phyloP scores from a whole-genome alignment of 2,797 vertebrate species.

The Gastrophryne carolinensis region DNA sequence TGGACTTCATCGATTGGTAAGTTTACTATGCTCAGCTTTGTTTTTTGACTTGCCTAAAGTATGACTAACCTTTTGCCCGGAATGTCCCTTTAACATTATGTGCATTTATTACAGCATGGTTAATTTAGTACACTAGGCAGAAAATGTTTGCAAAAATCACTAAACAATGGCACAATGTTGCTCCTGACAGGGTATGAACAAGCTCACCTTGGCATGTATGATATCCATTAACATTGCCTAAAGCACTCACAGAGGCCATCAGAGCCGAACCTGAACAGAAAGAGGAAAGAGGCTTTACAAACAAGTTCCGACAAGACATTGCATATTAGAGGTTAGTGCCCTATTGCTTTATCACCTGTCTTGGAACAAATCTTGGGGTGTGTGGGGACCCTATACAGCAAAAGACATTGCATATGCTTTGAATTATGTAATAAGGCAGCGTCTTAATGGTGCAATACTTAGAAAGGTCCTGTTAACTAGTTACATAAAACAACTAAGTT shows the following conservation, averaged over 20 bases:
- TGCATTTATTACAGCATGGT: no score
- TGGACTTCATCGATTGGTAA: no score
- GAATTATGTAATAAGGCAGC: background rate
- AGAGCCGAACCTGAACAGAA: constrained; percentile 80
- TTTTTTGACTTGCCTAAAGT: no score
- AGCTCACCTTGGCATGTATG: constrained; percentile 98
- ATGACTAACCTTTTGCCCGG: no score
- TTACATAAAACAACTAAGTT: no score
- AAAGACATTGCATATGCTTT: background rate
- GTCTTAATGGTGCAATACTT: background rate
- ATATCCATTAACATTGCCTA: constrained; percentile 94
- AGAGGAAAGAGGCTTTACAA: constrained; percentile 67
- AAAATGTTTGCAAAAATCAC: background rate
- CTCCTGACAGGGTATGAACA: background rate
- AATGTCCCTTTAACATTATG: no score
- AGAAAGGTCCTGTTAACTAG: no score
- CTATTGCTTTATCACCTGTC: no score
- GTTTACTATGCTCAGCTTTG: no score
- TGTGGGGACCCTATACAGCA: no score
- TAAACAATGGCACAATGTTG: background rate
- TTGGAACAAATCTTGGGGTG: no score
- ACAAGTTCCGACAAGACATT: constrained; percentile 53
- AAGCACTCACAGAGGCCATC: constrained; percentile 65
- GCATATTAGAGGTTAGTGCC: no score
- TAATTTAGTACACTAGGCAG: background rate